Evolutionary conservation across 2,797 vertebrate species (phyloP).

Genomic region (Moxostoma hubbsi): DNA sequence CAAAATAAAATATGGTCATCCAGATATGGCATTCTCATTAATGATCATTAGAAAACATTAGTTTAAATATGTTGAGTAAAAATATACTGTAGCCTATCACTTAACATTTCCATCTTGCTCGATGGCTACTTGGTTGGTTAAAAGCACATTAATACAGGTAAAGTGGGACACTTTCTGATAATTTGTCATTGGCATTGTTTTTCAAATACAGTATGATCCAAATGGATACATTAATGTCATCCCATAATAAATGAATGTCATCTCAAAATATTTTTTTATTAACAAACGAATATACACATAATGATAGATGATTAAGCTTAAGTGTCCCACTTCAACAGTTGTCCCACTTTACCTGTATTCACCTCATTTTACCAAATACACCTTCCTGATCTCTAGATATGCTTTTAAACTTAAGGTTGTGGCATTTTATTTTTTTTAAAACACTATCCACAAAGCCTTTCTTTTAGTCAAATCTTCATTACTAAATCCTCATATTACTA

Average conservation of each 20-base stretch:
- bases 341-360: no score
- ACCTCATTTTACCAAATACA: no score
- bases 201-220: no score
- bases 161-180: no score
- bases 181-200: no score
- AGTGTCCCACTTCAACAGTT: no score
- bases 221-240: no score
- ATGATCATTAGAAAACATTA: conserved; percentile 1
- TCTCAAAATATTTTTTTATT: no score
- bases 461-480: not conserved
- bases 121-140: not conserved
- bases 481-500: not conserved
- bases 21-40: conserved; percentile 21
- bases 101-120: conserved; percentile 2
- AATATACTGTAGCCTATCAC: not conserved
- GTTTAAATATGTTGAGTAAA: conserved; percentile 4
- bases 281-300: no score
- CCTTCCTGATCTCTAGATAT: conserved; percentile 3
- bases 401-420: conserved; percentile 2
- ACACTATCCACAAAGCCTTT: conserved; percentile 7
- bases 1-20: not conserved
- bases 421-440: not conserved
- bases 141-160: not conserved
- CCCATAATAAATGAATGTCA: no score
- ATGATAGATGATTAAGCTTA: no score